phyloP scores from a whole-genome alignment of 1,140 invertebrate species.

The Aradophagus sp. region DNA sequence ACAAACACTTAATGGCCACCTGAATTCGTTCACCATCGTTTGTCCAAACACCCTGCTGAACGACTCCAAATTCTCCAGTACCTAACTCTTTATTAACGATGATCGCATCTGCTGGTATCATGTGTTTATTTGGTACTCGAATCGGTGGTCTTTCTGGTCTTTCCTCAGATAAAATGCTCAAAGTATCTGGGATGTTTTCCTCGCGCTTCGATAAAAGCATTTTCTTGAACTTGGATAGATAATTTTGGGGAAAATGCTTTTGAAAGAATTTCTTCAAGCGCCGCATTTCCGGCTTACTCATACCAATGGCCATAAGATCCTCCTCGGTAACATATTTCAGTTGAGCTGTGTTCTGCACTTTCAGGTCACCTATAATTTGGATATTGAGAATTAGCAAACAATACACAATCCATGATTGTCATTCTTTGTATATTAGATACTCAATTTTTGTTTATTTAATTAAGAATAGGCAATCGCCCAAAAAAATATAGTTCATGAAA shows the following conservation, averaged over 20 bases:
- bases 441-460: too few relatives aligned
- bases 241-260: slow-evolving; percentile 94
- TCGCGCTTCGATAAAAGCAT: slow-evolving; percentile 80
- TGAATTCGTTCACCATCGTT: slow-evolving; percentile 89
- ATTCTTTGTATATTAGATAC: too few relatives aligned
- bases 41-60: slow-evolving; percentile 99
- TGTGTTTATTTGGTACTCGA: slow-evolving; percentile 91
- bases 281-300: slow-evolving; percentile 96
- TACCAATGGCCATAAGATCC: slow-evolving; percentile 92
- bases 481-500: too few relatives aligned
- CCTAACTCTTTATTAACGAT: slow-evolving; percentile 92
- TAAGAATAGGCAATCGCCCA: too few relatives aligned
- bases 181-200: slow-evolving; percentile 69
- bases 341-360: slow-evolving; percentile 92
- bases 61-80: slow-evolving; percentile 97
- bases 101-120: slow-evolving; percentile 95
- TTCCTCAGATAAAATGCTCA: slow-evolving; percentile 71
- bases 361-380: slow-evolving; percentile 80
- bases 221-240: slow-evolving; percentile 92
- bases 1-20: slow-evolving; percentile 98
- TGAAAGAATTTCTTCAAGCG: slow-evolving; percentile 94
- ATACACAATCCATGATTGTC: too few relatives aligned
- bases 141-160: slow-evolving; percentile 69
- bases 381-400: too few relatives aligned
- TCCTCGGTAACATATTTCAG: slow-evolving; percentile 97